Evolutionary conservation across 2,888 invertebrate genomes (phyloP), one percentile per base, ranked within the genome.

Genomic region (Agonopterix arenella): DNA sequence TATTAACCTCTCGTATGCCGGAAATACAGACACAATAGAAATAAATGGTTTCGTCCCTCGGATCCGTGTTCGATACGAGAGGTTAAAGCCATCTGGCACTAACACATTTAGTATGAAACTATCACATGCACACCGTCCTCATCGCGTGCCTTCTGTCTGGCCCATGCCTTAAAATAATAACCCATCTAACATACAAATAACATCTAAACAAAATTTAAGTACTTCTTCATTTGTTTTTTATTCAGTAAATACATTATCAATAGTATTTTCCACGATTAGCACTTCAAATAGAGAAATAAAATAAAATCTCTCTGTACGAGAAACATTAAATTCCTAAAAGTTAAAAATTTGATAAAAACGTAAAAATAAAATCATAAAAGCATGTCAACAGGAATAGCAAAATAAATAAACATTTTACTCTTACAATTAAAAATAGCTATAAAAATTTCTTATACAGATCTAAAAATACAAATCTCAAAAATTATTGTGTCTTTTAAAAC

Each of bases 401-500:
- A 48, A n/a, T n/a, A 40, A 40, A 40, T 40, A n/a, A 40, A 40
- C 9, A 40, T 41, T 40, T 40, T 40, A n/a, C 9, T 36, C 36
- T 45, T 49, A 49, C 44, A 43, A 36, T 48, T 48, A 47, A 46
- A 53, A 37, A 36, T 41, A 44, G 13, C 8, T 47, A 44, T 40
- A 40, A 48, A 51, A 57, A 57, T 47, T 45, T 55, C 43, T 43
- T 50, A 36, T 38, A 57, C 60, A 63, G 59, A 59, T 59, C 59
- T 53, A 53, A 53, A 44, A 57, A 51, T 49, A 54, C 11, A 46
- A 50, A 46, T 44, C 45, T 45, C 45, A 45, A 45, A 28, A 45
- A 40, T 40, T 36, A 45, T 45, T 44, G 11, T 45, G 45, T 45
- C 45, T n/a, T 36, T 18, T 43, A 13, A 44, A 16, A 16, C 16